Evolutionary conservation across 2,113 vertebrate species (phyloP).

Genomic region (Ibidorhyncha struthersii): DNA sequence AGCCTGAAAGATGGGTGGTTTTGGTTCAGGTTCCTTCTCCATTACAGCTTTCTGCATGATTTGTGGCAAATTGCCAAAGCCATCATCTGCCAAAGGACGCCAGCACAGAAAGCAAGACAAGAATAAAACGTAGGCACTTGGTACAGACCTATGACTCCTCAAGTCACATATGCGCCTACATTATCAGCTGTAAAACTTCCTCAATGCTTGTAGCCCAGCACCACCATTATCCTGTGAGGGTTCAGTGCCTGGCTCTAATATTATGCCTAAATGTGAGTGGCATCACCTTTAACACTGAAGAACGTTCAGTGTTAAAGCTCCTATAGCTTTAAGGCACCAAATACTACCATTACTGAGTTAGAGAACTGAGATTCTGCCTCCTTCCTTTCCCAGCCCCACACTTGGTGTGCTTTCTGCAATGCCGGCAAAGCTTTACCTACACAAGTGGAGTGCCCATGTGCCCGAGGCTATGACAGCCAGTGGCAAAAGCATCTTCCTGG

Average conservation of each 20-base stretch:
- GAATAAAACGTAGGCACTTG: neutral
- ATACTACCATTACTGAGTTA: neutral
- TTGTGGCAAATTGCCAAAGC: neutral
- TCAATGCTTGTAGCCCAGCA: neutral
- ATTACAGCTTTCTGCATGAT: neutral
- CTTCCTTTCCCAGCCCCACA: neutral
- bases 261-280: rapidly evolving
- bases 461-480: neutral
- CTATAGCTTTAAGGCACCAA: neutral
- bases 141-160: neutral
- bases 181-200: neutral
- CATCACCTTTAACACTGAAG: neutral
- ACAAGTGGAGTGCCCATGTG: neutral
- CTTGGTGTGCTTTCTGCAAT: neutral
- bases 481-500: neutral
- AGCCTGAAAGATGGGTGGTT: neutral
- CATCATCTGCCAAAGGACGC: neutral
- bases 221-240: neutral
- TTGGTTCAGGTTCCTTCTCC: neutral
- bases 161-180: rapidly evolving
- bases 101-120: neutral
- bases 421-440: neutral
- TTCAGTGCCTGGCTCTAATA: neutral
- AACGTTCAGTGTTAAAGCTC: neutral
- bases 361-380: neutral